Evolutionary conservation across 2,113 vertebrate genomes (phyloP), one percentile per base, ranked within the genome.

Genomic region (Pachypanchax playfairii): DNA sequence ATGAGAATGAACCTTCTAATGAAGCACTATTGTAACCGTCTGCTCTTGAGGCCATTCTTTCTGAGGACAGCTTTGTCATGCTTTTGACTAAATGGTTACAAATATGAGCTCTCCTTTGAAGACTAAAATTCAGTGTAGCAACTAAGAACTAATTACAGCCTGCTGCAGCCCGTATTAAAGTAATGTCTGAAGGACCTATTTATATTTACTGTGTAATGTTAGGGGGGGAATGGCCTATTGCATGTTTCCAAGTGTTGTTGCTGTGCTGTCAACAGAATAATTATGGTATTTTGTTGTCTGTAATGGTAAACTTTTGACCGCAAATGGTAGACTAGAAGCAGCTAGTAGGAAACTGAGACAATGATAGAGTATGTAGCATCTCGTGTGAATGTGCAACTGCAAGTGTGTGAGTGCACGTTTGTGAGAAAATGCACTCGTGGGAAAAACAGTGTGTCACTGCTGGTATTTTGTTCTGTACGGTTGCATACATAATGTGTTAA

Each of bases 1-100:
- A 65, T 58, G 59, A 68, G 58, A 76, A 69, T 62, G 78, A 71
- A 76, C 29, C 66, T 64, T 60, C 62, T 82, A 88, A 85, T 86
- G 77, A 83, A 78, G 77, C 67, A 51, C 52, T 17, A 60, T 59
- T 66, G 55, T 57, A 73, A 73, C 79, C 42, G 26, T 42, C 25
- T 44, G 60, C 68, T 72, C 80, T 38, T 0, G 5, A 60, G 57
- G 70, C 44, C 46, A 25, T 56, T 71, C n/a, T 69, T 55, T 60
- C 62, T 36, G 61, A 61, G 58, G 47, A 50, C 50, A 60, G 61
- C 82, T 81, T 81, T 78, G 77, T 86, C 65, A 74, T 65, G 49
- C 41, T 75, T 75, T 57, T 35, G 68, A 28, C 44, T 80, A 52
- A 80, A 80, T 55, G 49, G 26, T 70, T 78, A 55, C 72, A 73